phyloP scores from a whole-genome alignment of 2,113 vertebrate species.

The Pleuronectes platessa region DNA sequence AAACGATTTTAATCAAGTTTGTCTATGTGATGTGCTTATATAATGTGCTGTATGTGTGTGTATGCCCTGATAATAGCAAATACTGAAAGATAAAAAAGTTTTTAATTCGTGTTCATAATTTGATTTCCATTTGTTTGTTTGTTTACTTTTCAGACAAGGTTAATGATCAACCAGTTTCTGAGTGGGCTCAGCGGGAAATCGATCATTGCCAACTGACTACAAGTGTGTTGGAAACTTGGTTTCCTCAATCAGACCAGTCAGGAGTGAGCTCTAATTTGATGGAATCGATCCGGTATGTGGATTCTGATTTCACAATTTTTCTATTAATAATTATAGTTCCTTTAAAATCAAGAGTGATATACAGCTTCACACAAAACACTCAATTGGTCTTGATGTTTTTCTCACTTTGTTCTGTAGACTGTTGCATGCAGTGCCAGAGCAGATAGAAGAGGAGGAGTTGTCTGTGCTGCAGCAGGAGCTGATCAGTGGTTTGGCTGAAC shows the following conservation, averaged over 20 bases:
- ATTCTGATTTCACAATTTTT: neutral
- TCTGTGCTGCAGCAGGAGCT: conserved; percentile 82
- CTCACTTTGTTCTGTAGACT: conserved; percentile 75
- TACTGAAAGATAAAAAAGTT: neutral
- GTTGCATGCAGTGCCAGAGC: conserved; percentile 81
- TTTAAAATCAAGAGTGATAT: neutral
- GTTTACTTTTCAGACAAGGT: conserved; percentile 34
- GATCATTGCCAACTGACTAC: conserved; percentile 62
- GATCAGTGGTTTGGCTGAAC: conserved; percentile 82
- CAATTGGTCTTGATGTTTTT: neutral
- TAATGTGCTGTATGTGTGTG: neutral
- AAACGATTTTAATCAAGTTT: neutral
- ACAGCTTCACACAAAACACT: neutral
- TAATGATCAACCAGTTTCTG: conserved; percentile 76
- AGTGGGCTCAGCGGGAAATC: conserved; percentile 91
- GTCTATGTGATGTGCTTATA: neutral
- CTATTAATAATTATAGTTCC: neutral
- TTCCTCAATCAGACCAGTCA: conserved; percentile 86
- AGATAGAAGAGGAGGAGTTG: conserved; percentile 42
- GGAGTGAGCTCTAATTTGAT: conserved; percentile 90
- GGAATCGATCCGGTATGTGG: conserved; percentile 90
- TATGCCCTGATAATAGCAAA: neutral
- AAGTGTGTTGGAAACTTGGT: conserved; percentile 87
- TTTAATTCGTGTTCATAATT: neutral
- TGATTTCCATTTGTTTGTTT: neutral